Evolutionary conservation across 2,797 vertebrate genomes (phyloP), one percentile per base, ranked within the genome.

Genomic region (Rhyacichthys aspro): DNA sequence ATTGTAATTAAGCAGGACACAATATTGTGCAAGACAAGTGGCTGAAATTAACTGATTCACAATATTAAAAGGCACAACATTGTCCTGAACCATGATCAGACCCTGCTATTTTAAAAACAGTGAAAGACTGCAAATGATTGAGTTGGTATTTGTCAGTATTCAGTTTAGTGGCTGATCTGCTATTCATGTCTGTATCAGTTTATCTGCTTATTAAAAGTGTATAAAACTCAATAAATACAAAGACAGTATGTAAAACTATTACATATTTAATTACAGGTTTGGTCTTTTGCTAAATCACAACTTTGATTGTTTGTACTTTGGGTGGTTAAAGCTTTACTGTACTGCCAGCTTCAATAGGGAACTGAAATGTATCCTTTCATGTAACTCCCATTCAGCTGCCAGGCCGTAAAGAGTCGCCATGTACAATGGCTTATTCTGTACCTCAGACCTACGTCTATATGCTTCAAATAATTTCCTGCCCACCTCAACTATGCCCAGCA

Each of bases 401-500:
- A 46, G 17, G 44, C 38, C 19, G 3, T 43, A 34, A 34, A 63
- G 55, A 3, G 43, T 3, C 34, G 23, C 23, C 57, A 16, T 53
- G 37, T 1, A 76, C 59, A 79, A 76, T 70, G 55, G 60, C 43
- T 11, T 53, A 55, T 17, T 76, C 63, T 72, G 65, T 67, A 52
- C 37, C 23, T 61, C 71, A 43, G 53, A 70, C 67, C 67, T 45
- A 71, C 70, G 28, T 60, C 47, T 55, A 72, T 33, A 17, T 12
- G 39, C 56, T 38, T 63, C 54, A 43, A 39, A 67, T 57, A 15
- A 28, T 45, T 48, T 39, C 47, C 79, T 58, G 63, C 75, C 79
- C 55, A 70, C 67, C 56, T 73, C 72, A 69, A 9, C 49, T 64
- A 78, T 76, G 58, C 36, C 46, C 63, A 76, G 56, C 58, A 63